Conservation (phyloP, 1,140 invertebrate species). For the Magallana ariakensis region DNA sequence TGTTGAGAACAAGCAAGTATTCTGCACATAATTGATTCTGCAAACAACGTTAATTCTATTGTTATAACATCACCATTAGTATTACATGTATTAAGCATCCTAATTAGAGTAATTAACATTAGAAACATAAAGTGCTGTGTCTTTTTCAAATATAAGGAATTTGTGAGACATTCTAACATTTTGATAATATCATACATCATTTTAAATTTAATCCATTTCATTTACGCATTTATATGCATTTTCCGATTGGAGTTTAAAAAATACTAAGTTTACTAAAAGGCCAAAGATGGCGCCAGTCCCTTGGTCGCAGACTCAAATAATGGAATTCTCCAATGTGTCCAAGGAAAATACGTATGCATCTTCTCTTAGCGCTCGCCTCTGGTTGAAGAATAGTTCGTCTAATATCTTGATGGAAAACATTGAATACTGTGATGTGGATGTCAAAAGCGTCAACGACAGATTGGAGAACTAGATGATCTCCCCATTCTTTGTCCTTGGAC, state of each 20-base stretch:
- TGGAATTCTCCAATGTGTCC: constrained; percentile 38
- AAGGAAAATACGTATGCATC: background rate
- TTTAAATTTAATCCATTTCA: too few relatives aligned
- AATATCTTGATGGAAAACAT: background rate
- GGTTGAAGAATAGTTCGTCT: background rate
- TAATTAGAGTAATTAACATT: too few relatives aligned
- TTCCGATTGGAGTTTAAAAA: too few relatives aligned
- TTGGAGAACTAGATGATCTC: constrained; percentile 50
- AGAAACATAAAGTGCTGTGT: too few relatives aligned
- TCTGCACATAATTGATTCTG: background rate
- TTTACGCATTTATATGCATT: too few relatives aligned
- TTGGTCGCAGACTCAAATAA: constrained; percentile 30
- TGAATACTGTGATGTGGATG: constrained; percentile 29
- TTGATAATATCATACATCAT: too few relatives aligned
- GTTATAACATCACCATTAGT: too few relatives aligned
- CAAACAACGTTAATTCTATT: background rate
- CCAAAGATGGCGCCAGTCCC: background rate
- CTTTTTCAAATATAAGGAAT: too few relatives aligned
- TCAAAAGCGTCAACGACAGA: constrained; percentile 39
- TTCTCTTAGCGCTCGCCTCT: background rate
- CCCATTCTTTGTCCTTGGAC: constrained; percentile 47
- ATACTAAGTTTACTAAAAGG: background rate
- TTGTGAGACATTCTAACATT: too few relatives aligned
- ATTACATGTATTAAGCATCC: too few relatives aligned
- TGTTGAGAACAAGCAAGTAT: background rate